Percentiles rank a stretch among this genome's conserved stretches.
Evolutionary conservation across 2,113 vertebrate genomes (phyloP).

Genomic region (Chionodraco myersi): DNA sequence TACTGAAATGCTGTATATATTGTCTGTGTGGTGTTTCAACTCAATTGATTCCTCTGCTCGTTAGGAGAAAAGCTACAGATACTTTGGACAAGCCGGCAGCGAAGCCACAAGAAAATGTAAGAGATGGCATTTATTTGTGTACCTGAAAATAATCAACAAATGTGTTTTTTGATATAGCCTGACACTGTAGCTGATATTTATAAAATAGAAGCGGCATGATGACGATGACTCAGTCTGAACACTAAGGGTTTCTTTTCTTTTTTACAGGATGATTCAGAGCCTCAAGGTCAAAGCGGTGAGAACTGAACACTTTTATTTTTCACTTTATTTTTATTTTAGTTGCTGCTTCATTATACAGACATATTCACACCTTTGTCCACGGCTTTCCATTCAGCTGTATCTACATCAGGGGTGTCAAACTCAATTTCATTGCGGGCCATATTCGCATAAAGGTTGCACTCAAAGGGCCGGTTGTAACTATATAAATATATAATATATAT

Average conservation of each 20-base stretch:
- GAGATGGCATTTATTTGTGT: constrained; percentile 36
- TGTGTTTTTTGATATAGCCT: neutral
- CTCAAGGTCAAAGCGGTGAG: constrained; percentile 81
- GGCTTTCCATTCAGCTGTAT: too few species aligned
- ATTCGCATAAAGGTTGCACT: too few species aligned
- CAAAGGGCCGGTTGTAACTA: too few species aligned
- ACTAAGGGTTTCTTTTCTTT: constrained; percentile 25
- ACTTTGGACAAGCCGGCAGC: constrained; percentile 84
- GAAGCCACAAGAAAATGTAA: constrained; percentile 86
- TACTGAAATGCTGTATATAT: neutral
- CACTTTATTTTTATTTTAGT: too few species aligned
- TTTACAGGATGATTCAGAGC: constrained; percentile 87
- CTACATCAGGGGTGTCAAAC: too few species aligned
- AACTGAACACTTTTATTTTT: constrained; percentile 50
- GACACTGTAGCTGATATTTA: neutral
- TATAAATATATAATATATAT: too few species aligned
- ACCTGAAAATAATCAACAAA: neutral
- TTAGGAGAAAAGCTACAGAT: constrained; percentile 90
- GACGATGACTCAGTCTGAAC: constrained; percentile 47
- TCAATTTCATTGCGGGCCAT: too few species aligned
- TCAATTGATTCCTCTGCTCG: neutral
- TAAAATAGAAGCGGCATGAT: constrained; percentile 6
- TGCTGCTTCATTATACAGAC: too few species aligned
- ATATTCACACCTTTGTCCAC: too few species aligned
- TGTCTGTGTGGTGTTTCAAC: neutral